phyloP scores from a whole-genome alignment of 2,888 invertebrate species.

The Polydrusus tereticollis region DNA sequence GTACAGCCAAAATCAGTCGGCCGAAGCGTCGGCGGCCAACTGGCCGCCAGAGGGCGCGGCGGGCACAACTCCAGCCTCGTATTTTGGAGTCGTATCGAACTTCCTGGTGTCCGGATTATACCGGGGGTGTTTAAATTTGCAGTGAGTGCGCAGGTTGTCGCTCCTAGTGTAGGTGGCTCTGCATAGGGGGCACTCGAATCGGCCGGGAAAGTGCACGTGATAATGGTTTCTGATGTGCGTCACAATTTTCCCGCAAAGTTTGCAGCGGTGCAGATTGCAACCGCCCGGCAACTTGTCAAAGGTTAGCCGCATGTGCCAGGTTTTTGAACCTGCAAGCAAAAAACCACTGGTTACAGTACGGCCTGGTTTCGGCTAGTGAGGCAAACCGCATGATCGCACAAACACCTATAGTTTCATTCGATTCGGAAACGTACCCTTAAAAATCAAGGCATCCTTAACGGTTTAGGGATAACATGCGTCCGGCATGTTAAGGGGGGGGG shows the following conservation, averaged over 20 bases:
- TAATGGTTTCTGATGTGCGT: slow-evolving; percentile 95
- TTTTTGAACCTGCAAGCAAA: slow-evolving; percentile 90
- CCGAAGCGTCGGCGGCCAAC: slow-evolving; percentile 69
- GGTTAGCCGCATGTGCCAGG: slow-evolving; percentile 95
- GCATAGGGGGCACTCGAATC: slow-evolving; percentile 92
- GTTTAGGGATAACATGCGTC: too few relatives aligned
- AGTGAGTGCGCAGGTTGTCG: slow-evolving; percentile 92
- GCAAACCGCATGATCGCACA: not conserved
- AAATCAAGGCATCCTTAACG: too few relatives aligned
- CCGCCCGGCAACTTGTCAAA: slow-evolving; percentile 94
- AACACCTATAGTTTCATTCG: not conserved
- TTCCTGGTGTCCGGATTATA: slow-evolving; percentile 89
- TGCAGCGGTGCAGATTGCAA: slow-evolving; percentile 94
- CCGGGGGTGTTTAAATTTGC: slow-evolving; percentile 92
- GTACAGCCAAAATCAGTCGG: slow-evolving; percentile 68
- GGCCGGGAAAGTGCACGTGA: slow-evolving; percentile 93
- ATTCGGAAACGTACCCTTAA: not conserved
- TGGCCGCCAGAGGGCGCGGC: slow-evolving; percentile 58
- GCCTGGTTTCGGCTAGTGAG: slow-evolving; percentile 29
- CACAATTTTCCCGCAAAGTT: slow-evolving; percentile 94
- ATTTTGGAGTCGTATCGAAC: slow-evolving; percentile 71
- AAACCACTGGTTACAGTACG: slow-evolving; percentile 56
- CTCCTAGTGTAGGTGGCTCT: slow-evolving; percentile 92
- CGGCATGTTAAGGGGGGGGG: too few relatives aligned
- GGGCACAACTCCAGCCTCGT: slow-evolving; percentile 57